Percentiles rank a stretch among this genome's conserved stretches.
Evolutionary conservation across 2,797 vertebrate genomes (phyloP).

Genomic region (Takifugu ocellatus): DNA sequence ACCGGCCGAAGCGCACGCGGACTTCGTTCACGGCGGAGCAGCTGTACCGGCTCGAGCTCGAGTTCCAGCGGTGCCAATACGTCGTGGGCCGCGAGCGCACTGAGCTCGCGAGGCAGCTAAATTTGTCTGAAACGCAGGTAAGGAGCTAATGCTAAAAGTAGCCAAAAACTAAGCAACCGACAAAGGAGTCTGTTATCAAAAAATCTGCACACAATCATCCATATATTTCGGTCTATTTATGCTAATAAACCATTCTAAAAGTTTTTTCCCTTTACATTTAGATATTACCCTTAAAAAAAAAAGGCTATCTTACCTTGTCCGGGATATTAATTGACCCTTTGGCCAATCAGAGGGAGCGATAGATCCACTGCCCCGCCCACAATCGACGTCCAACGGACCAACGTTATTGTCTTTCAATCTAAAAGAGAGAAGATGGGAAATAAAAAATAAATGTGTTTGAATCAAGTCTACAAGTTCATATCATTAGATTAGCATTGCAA

Average conservation of each 20-base stretch:
- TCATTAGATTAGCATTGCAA: too few species aligned
- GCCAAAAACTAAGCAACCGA: too few species aligned
- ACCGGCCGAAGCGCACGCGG: constrained; percentile 92
- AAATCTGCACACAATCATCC: too few species aligned
- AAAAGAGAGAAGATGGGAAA: background rate
- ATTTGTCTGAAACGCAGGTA: constrained; percentile 95
- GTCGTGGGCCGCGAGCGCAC: constrained; percentile 94
- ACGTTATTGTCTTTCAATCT: background rate
- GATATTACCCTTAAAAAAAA: background rate
- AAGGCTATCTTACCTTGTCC: constrained; percentile 1
- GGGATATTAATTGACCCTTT: constrained; percentile 13
- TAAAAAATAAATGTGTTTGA: background rate
- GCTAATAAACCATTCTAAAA: too few species aligned
- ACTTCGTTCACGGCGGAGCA: constrained; percentile 97
- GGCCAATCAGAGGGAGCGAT: constrained; percentile 32
- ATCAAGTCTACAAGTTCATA: too few species aligned
- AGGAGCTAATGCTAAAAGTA: constrained; percentile 16
- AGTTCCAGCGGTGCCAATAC: constrained; percentile 96
- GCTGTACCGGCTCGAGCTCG: constrained; percentile 92
- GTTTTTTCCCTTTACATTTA: too few species aligned
- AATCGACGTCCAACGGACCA: background rate
- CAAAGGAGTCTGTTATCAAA: too few species aligned
- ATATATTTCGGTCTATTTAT: too few species aligned
- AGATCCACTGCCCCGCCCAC: background rate
- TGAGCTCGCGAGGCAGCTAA: constrained; percentile 88